phyloP scores from a whole-genome alignment of 2,888 invertebrate species.

The Lottia scabra region DNA sequence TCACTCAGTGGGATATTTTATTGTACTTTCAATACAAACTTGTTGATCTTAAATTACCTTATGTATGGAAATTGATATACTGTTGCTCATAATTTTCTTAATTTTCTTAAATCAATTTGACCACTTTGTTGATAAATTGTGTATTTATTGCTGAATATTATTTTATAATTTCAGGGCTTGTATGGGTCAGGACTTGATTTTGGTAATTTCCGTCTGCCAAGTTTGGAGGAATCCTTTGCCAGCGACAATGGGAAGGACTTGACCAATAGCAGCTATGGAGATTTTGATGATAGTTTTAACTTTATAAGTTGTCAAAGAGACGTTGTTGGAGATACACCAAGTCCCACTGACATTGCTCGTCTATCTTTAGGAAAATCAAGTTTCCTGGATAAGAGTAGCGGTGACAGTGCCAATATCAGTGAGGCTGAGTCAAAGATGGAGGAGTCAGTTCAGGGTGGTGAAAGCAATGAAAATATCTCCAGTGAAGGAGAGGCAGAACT shows the following conservation, averaged over 20 bases:
- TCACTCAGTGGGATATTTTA: no score
- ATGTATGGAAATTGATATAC: no score
- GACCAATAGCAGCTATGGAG: not conserved
- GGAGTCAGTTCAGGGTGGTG: conserved; percentile 23
- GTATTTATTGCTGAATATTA: no score
- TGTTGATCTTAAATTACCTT: no score
- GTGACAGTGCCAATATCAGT: conserved; percentile 59
- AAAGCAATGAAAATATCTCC: conserved; percentile 20
- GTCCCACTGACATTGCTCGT: not conserved
- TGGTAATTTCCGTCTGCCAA: conserved; percentile 31
- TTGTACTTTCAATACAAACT: no score
- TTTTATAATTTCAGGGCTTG: conserved; percentile 24
- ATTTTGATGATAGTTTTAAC: not conserved
- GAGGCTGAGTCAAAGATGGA: conserved; percentile 57
- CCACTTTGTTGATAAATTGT: not conserved
- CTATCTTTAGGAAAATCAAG: conserved; percentile 3
- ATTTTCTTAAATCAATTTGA: no score
- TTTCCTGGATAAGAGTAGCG: conserved; percentile 47
- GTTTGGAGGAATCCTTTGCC: conserved; percentile 26
- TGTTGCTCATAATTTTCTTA: no score
- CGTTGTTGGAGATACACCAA: not conserved
- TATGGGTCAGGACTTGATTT: conserved; percentile 30
- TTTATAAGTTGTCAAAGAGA: conserved; percentile 2
- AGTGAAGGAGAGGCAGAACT: conserved; percentile 31
- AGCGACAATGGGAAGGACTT: conserved; percentile 13